phyloP scores from a whole-genome alignment of 1,140 invertebrate genomes.

The Paramacrobiotus metropolitanus region DNA sequence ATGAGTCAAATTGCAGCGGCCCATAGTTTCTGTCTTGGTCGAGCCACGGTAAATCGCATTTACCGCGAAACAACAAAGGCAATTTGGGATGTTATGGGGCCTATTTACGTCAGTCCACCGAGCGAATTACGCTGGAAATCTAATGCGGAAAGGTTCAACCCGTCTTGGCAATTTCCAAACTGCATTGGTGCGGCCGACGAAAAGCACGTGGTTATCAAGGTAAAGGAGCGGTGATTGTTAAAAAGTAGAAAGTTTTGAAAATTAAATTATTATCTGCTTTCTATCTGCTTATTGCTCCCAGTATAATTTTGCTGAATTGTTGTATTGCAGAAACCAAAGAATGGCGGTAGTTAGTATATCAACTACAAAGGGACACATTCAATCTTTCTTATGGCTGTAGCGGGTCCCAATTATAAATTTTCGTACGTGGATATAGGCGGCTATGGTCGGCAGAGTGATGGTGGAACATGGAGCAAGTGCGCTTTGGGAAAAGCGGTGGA shows the following conservation, averaged over 20 bases:
- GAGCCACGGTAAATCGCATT: not conserved
- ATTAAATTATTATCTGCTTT: no score
- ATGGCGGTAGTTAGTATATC: conserved; percentile 20
- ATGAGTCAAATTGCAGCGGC: not conserved
- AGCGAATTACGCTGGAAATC: conserved; percentile 20
- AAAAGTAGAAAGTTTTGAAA: not conserved
- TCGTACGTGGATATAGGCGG: conserved; percentile 17
- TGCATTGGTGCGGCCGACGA: conserved; percentile 22
- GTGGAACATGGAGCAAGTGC: conserved; percentile 10
- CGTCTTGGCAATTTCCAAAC: conserved; percentile 22
- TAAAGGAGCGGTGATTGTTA: no score
- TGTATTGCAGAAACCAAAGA: conserved; percentile 9
- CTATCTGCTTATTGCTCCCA: not conserved
- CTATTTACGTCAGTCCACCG: not conserved
- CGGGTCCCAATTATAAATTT: conserved; percentile 19
- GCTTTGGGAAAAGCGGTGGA: conserved; percentile 5
- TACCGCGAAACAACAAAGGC: not conserved
- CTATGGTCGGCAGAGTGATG: conserved; percentile 17
- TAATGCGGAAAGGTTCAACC: conserved; percentile 18
- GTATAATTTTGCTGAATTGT: not conserved
- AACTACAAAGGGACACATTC: conserved; percentile 27
- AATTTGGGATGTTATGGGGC: not conserved
- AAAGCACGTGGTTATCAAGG: conserved; percentile 21
- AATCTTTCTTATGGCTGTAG: conserved; percentile 23
- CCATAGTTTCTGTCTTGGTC: not conserved